Percentiles rank a stretch among this genome's conserved stretches.
Conservation (phyloP, 2,113 vertebrate genomes). For the Pandion haliaetus region DNA sequence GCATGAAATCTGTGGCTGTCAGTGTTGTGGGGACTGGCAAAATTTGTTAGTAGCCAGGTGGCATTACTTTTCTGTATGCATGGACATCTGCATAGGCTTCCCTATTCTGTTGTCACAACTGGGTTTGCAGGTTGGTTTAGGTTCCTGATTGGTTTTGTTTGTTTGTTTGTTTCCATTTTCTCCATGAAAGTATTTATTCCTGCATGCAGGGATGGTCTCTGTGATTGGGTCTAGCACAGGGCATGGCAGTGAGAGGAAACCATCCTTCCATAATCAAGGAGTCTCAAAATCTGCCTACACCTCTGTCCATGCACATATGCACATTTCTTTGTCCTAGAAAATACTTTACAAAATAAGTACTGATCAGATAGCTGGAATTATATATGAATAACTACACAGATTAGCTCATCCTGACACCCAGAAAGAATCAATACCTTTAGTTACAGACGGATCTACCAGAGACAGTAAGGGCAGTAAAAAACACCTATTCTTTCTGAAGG, state of each 20-base stretch:
- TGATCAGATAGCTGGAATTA: neutral
- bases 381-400: neutral
- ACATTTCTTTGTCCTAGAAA: neutral
- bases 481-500: neutral
- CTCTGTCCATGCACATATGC: neutral
- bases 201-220: neutral
- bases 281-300: neutral
- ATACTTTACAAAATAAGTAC: neutral
- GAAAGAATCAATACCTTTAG: neutral
- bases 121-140: neutral
- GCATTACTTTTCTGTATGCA: neutral
- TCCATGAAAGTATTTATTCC: neutral
- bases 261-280: neutral
- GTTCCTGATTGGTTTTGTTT: neutral
- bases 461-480: neutral
- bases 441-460: conserved; percentile 1
- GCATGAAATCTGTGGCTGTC: neutral
- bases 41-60: neutral
- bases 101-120: neutral
- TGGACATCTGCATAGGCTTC: neutral
- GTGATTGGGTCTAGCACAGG: neutral
- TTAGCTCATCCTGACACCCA: neutral
- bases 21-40: neutral
- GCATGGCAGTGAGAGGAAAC: neutral
- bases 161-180: neutral